Conservation (phyloP, 2,888 invertebrate genomes). For the Hypselothyrea guttata region DNA sequence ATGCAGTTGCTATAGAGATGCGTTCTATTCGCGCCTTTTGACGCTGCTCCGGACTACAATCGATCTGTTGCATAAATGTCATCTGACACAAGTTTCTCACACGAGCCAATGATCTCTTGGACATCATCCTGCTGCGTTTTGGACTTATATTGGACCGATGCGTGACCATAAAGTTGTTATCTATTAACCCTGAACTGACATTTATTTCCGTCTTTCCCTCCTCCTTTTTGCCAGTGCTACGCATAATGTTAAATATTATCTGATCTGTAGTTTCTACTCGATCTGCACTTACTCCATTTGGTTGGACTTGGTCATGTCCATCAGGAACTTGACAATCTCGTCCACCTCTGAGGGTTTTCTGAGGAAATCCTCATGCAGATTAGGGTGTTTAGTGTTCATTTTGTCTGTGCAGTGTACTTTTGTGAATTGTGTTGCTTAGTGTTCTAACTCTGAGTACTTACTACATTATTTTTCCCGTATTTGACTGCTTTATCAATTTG, state of each 20-base stretch:
- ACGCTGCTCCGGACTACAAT: constrained; percentile 5
- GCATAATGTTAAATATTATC: neutral
- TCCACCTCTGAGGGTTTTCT: constrained; percentile 20
- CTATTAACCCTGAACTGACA: constrained; percentile 15
- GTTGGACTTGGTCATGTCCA: constrained; percentile 27
- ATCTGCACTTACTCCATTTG: constrained; percentile 38
- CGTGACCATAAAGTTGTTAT: constrained; percentile 24
- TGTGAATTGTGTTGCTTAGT: neutral
- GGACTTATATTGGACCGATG: fast-evolving
- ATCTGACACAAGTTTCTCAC: constrained; percentile 25
- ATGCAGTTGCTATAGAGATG: constrained; percentile 33
- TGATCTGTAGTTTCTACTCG: no score
- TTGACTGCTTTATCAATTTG: constrained; percentile 22
- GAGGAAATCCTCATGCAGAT: constrained; percentile 42
- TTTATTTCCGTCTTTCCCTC: constrained; percentile 27
- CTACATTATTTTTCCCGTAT: constrained; percentile 1
- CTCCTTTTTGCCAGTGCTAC: constrained; percentile 1
- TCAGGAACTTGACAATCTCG: constrained; percentile 31
- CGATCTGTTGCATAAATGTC: constrained; percentile 49
- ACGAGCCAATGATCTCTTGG: neutral
- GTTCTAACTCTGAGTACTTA: neutral
- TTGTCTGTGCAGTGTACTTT: neutral
- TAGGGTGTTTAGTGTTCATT: constrained; percentile 18
- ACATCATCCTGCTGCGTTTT: constrained; percentile 2
- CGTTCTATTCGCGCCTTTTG: constrained; percentile 27